Conservation (phyloP, 2,888 invertebrate species). For the Drosophila paramelanica region DNA sequence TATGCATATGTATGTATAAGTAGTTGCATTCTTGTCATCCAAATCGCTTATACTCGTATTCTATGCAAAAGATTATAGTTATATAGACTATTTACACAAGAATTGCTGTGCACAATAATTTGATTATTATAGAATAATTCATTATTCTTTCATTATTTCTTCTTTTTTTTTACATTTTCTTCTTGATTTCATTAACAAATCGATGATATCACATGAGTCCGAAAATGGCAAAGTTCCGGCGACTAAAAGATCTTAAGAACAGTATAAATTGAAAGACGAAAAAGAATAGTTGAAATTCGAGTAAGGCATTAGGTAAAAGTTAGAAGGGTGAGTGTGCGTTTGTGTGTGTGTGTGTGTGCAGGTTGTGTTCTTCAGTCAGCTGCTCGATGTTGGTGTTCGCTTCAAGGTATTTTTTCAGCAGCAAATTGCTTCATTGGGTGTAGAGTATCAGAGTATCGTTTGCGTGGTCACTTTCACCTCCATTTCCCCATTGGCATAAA, state of each 20-base stretch:
- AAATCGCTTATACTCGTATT: slow-evolving; percentile 67
- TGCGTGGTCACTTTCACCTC: slow-evolving; percentile 43
- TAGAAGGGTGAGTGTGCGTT: slow-evolving; percentile 18
- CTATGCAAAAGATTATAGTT: slow-evolving; percentile 66
- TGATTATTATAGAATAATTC: slow-evolving; percentile 57
- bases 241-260: slow-evolving; percentile 79
- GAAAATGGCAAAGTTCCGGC: slow-evolving; percentile 83
- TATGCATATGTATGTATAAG: slow-evolving; percentile 43
- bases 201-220: slow-evolving; percentile 84
- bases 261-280: slow-evolving; percentile 32
- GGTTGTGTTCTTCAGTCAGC: slow-evolving; percentile 73
- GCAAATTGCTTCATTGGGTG: slow-evolving; percentile 62
- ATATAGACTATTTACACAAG: slow-evolving; percentile 74
- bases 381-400: slow-evolving; percentile 58
- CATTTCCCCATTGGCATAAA: slow-evolving; percentile 1
- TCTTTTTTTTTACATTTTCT: slow-evolving; percentile 61
- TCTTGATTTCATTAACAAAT: slow-evolving; percentile 70
- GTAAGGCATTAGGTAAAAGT: slow-evolving; percentile 24
- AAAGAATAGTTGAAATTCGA: slow-evolving; percentile 15
- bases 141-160: slow-evolving; percentile 28
- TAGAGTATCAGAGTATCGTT: slow-evolving; percentile 51
- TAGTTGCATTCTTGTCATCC: slow-evolving; percentile 59
- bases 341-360: slow-evolving; percentile 50
- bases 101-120: slow-evolving; percentile 58
- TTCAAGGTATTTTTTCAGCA: slow-evolving; percentile 47